Evolutionary conservation across 2,888 invertebrate genomes (phyloP).

Genomic region (Crocallis elinguaria): DNA sequence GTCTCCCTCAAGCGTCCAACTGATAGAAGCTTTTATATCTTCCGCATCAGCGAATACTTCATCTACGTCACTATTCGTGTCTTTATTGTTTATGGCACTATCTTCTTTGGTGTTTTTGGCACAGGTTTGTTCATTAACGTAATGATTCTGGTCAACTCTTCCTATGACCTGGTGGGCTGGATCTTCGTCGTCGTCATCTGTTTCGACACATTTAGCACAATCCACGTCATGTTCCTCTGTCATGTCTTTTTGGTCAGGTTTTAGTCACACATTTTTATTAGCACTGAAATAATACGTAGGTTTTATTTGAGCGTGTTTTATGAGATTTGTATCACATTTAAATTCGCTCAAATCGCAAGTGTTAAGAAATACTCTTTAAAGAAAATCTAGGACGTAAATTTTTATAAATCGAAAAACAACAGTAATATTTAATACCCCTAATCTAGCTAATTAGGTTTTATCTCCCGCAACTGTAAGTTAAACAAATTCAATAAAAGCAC

Average conservation of each 20-base stretch:
- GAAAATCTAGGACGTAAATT: no score
- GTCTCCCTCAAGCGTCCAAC: conserved; percentile 72
- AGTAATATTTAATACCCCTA: no score
- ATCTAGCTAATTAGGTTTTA: no score
- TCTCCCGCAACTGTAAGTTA: no score
- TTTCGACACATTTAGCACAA: conserved; percentile 53
- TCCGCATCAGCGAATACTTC: conserved; percentile 36
- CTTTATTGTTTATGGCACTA: conserved; percentile 59
- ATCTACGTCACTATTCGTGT: conserved; percentile 26
- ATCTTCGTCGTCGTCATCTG: conserved; percentile 47
- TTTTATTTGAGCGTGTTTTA: not conserved
- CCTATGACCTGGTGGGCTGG: conserved; percentile 35
- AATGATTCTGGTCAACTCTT: conserved; percentile 1
- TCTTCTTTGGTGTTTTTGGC: conserved; percentile 60
- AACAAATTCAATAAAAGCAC: no score
- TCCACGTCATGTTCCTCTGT: conserved; percentile 70
- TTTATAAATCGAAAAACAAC: no score
- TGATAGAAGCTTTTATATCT: conserved; percentile 45
- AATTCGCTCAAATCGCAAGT: no score
- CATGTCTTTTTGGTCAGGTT: conserved; percentile 63
- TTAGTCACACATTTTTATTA: conserved; percentile 44
- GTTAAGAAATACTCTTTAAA: no score
- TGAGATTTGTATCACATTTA: not conserved
- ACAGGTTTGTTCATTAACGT: conserved; percentile 46
- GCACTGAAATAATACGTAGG: conserved; percentile 12